phyloP scores from a whole-genome alignment of 2,888 invertebrate species.

The Drosophila algonquin region DNA sequence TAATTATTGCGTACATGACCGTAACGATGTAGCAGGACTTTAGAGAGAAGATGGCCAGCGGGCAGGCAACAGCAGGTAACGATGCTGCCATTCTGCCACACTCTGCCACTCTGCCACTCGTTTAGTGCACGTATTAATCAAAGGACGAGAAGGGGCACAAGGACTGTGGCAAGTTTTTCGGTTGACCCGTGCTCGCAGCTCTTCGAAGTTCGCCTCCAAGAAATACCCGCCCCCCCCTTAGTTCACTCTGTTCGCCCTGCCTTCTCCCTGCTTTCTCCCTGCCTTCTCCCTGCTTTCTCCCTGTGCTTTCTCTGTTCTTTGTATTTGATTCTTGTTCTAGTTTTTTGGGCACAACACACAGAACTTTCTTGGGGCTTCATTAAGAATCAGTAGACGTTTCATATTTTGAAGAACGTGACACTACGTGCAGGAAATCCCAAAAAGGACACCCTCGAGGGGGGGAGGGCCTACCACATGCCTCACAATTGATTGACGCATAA shows the following conservation, averaged over 20 bases:
- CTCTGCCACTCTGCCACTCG: constrained; percentile 41
- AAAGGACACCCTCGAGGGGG: neutral
- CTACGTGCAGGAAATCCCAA: constrained; percentile 71
- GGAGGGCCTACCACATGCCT: constrained; percentile 17
- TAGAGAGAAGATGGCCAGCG: constrained; percentile 54
- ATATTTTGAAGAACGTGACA: constrained; percentile 79
- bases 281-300: neutral
- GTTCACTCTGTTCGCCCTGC: neutral
- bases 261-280: neutral
- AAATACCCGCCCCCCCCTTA: constrained; percentile 20
- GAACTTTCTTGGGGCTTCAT: constrained; percentile 74
- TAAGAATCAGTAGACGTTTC: constrained; percentile 80
- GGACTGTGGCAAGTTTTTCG: constrained; percentile 58
- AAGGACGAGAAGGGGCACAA: constrained; percentile 37
- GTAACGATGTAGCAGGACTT: constrained; percentile 73
- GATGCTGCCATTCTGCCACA: constrained; percentile 21
- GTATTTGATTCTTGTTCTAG: constrained; percentile 41
- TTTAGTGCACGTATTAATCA: constrained; percentile 75
- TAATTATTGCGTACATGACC: constrained; percentile 80
- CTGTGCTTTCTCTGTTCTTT: neutral
- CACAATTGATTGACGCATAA: constrained; percentile 73
- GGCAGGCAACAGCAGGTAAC: constrained; percentile 33
- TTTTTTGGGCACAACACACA: constrained; percentile 37
- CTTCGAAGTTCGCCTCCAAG: neutral
- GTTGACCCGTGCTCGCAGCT: neutral